Conservation (phyloP, 2,797 vertebrate species). For the Tapera naevia region DNA sequence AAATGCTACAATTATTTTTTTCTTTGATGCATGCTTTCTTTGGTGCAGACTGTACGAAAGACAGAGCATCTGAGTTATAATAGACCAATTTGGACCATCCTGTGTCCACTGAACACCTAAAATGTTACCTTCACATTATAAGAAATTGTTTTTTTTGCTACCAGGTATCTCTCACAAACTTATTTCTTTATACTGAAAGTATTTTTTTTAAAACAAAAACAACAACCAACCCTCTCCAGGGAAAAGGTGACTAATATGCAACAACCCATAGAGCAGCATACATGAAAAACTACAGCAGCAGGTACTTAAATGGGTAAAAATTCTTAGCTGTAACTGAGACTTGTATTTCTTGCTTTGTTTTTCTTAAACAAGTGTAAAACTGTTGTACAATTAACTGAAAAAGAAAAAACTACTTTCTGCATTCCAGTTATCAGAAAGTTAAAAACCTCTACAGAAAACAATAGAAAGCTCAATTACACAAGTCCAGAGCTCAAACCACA, state of each 20-base stretch:
- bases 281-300: not conserved
- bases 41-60: not conserved
- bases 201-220: not conserved
- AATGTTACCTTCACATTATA: not conserved
- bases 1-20: not conserved
- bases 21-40: not conserved
- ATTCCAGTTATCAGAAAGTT: not conserved
- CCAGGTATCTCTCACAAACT: not conserved
- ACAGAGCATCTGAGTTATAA: not conserved
- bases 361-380: not conserved
- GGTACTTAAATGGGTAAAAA: not conserved
- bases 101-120: not conserved
- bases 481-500: not conserved
- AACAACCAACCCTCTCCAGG: not conserved
- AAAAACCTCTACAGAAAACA: not conserved
- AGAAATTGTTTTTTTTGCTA: not conserved
- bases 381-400: not conserved
- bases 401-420: not conserved
- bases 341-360: not conserved
- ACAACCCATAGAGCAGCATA: not conserved
- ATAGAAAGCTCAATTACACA: not conserved
- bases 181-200: not conserved
- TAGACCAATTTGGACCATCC: not conserved
- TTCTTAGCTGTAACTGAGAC: not conserved
- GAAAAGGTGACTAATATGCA: not conserved